Evolutionary conservation across 2,113 vertebrate genomes (phyloP).

Genomic region (Corythornis vintsioides): DNA sequence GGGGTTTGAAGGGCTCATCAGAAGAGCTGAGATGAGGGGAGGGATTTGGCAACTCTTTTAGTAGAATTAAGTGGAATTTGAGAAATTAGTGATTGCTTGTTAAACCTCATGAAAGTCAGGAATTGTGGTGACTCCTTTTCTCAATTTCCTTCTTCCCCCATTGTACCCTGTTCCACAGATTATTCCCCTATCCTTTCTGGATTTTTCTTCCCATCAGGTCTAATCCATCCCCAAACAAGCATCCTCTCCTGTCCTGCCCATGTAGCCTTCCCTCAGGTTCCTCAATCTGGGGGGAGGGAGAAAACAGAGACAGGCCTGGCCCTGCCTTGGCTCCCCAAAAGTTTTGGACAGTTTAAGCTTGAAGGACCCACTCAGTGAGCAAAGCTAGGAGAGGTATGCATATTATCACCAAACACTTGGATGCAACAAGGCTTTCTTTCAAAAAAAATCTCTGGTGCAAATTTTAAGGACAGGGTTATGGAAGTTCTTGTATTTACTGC

Average conservation of each 20-base stretch:
- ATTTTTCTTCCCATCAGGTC: background rate
- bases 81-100: background rate
- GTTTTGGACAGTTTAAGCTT: background rate
- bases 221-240: background rate
- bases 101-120: background rate
- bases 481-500: background rate
- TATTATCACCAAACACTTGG: background rate
- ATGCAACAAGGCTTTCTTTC: background rate
- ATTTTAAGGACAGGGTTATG: background rate
- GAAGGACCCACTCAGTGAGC: background rate
- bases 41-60: background rate
- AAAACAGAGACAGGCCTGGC: background rate
- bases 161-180: background rate
- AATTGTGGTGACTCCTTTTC: background rate
- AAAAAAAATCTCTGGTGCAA: fast-evolving
- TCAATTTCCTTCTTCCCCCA: background rate
- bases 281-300: background rate
- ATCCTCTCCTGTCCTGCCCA: background rate
- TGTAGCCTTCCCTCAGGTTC: background rate
- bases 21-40: background rate
- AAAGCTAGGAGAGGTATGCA: background rate
- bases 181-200: background rate
- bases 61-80: background rate
- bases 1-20: background rate
- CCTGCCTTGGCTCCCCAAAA: background rate